These are phyloP conservation scores for Ditula angustiorana DNA, from an alignment of 2,888 invertebrate genomes.

Conservation along the genomic window DNA sequence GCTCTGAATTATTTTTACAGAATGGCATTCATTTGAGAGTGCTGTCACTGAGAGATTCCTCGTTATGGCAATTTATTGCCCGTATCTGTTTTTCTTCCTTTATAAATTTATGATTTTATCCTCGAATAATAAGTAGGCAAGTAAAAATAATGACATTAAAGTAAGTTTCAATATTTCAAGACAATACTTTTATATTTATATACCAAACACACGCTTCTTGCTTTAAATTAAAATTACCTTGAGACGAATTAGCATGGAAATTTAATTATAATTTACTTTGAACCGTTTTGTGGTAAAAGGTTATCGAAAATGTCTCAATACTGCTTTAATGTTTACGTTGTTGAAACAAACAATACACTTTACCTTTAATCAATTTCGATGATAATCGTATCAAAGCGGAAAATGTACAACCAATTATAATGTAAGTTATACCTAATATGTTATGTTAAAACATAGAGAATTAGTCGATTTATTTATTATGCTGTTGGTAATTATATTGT, in stretches of 20 bases:
- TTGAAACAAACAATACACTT: not conserved
- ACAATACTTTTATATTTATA: no score
- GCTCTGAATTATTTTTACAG: constrained; percentile 27
- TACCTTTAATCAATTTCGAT: not conserved
- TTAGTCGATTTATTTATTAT: no score
- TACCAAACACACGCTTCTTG: not conserved
- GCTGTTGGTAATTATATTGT: no score
- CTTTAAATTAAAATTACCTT: not conserved
- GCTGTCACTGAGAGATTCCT: constrained; percentile 17
- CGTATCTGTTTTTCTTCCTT: constrained; percentile 17
- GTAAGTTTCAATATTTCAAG: no score
- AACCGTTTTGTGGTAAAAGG: not conserved
- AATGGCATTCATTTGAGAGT: constrained; percentile 25
- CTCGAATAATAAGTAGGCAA: no score
- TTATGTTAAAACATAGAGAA: no score
- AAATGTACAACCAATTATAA: no score
- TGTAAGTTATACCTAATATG: no score
- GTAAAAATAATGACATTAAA: no score
- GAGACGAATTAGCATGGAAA: constrained; percentile 4
- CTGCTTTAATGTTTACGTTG: not conserved
- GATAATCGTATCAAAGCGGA: no score
- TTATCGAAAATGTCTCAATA: not conserved
- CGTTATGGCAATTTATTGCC: constrained; percentile 16
- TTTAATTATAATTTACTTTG: constrained; percentile 15
- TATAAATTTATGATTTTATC: no score